These are phyloP conservation scores for Cryptophagus acutangulus DNA, from an alignment of 2,888 invertebrate genomes.

Conservation along the genomic window DNA sequence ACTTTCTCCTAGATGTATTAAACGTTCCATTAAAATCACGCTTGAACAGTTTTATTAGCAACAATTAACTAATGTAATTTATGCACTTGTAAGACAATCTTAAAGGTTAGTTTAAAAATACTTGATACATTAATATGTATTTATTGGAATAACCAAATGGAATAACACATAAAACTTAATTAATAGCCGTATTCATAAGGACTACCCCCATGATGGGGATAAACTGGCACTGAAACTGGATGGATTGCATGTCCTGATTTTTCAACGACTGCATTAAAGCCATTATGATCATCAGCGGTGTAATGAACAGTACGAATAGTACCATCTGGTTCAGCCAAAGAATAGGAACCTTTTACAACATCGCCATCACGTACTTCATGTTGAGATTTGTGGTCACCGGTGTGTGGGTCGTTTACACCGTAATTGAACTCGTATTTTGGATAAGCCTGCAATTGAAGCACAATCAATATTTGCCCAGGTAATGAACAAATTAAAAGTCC, in stretches of 20 bases:
- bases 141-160: too few relatives aligned
- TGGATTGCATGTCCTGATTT: constrained; percentile 54
- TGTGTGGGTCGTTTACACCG: constrained; percentile 57
- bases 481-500: too few relatives aligned
- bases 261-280: constrained; percentile 45
- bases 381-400: constrained; percentile 49
- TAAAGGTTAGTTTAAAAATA: too few relatives aligned
- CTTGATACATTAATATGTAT: too few relatives aligned
- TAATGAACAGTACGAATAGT: constrained; percentile 54
- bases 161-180: too few relatives aligned
- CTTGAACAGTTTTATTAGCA: constrained; percentile 12
- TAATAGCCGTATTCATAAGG: too few relatives aligned
- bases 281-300: constrained; percentile 54
- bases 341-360: constrained; percentile 50
- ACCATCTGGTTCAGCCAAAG: constrained; percentile 53
- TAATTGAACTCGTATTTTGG: constrained; percentile 57
- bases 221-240: constrained; percentile 34
- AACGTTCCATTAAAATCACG: too few relatives aligned
- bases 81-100: too few relatives aligned
- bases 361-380: constrained; percentile 56
- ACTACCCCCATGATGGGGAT: too few relatives aligned
- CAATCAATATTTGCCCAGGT: background rate
- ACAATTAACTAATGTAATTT: too few relatives aligned
- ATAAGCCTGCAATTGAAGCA: constrained; percentile 39
- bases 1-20: too few relatives aligned